Base-by-base conservation (phyloP, 2,888 invertebrate genomes). In the Prostheceraeus crozeri region DNA sequence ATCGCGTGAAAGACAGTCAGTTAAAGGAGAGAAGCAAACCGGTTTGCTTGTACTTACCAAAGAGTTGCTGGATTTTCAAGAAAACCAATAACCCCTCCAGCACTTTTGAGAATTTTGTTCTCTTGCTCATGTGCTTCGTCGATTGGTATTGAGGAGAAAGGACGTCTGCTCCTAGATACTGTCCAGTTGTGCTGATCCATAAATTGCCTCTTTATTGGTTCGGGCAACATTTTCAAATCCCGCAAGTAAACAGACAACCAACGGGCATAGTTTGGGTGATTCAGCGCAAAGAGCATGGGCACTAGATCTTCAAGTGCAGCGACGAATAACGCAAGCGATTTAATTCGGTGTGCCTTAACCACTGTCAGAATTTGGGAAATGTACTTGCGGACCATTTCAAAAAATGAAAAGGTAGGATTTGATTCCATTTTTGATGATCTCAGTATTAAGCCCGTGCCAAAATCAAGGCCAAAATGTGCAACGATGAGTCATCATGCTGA, bases 91-190 rank as follows among this genome's bases (percentile, higher is more conserved):
- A 61, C 62, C 14, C 62, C 60, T 28, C 64, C 64, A 31, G 60
- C 62, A 14, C 60, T 33, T 28, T 62, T 63, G 23, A 60, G 35
- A 6, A n/a, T 27, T 10, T 57, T 62, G 57, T 63, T 63, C 25
- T 51, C 36, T 30, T 64, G 64, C 30, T 63, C 62, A 60, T 65
- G 63, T n/a, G 63, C 65, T 28, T 64, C 64, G 30, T 65, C 64
- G 3, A 64, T 35, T 2, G 64, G 58, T n/a, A 64, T 59, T 2
- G 55, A 40, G 27, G 59, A 65, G 46, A 62, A 62, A 14, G 11
- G n/a, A 14, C 35, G n/a, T 4, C 19, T 28, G 16, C 40, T 62
- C 36, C 61, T 62, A 27, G 40, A 19, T 14, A 61, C 59, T 14
- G 60, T 61, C 46, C 61, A 62, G 16, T 16, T 28, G n/a, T n/a